Evolutionary conservation across 2,797 vertebrate species (phyloP), one percentile per base, ranked within the genome.

Genomic region (Sebastes oblongus): DNA sequence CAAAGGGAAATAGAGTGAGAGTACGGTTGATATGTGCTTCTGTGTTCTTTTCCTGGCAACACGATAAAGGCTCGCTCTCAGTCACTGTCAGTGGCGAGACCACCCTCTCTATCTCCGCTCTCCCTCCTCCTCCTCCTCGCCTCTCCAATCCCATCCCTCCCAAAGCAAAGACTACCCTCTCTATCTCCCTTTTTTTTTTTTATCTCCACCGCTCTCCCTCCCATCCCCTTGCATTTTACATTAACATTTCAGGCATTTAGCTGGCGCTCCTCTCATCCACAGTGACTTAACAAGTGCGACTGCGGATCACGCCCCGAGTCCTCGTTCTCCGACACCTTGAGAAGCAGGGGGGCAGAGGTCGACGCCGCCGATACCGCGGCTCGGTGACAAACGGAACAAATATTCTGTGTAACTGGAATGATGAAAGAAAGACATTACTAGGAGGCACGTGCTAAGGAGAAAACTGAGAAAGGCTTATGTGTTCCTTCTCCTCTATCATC

Each of bases 31-130:
- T 90, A 72, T 86, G 72, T 86, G 83, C 77, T 29, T 76, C 86
- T 87, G 89, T 90, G 90, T 85, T 90, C 80, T 85, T 89, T 90
- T 90, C 86, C 86, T 86, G 85, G 89, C 88, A 87, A 85, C 85
- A 75, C 36, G 64, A 90, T 92, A 91, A 93, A 90, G 82, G 69
- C 81, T 75, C 5, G 34, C 78, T 65, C 88, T 92, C 85, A 68
- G 86, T 89, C 88, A 89, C 86, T 91, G 86, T 93, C 89, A 91
- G 83, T 1, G 36, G 58, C 3, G 25, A 90, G 88, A 91, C 89
- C 89, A 84, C 91, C 92, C 74, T 80, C 85, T 82, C 81, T 69
- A 85, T 86, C 83, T 78, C 82, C 30, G 1, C 4, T 32, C 81
- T 9, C 60, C 79, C 61, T n/a, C 73, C 54, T 36, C 36, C 39